Base-by-base conservation (phyloP, 2,113 vertebrate genomes). In the Galbula dea region DNA sequence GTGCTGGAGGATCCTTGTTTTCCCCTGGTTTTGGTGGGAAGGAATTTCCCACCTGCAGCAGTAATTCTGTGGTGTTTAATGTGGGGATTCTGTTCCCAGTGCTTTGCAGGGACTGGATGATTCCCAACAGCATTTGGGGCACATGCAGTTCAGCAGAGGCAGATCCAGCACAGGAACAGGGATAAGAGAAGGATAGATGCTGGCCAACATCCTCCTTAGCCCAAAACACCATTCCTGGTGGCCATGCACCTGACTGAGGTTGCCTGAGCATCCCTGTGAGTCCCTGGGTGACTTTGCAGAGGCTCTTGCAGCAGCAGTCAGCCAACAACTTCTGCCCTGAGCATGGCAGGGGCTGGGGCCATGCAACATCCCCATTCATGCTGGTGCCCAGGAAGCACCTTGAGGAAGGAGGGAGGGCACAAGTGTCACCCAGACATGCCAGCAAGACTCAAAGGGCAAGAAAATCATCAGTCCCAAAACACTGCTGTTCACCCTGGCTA, bases 271-370 rank as follows among this genome's bases (percentile, higher is more conserved):
- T 23, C 63, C 55, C 54, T 8, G 11, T 0, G 6, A 92, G 65
- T 9, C 22, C 30, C 63, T 1, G 43, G 54, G 6, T 0, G 6
- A 45, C 37, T 6, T 43, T 49, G 48, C 52, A 68, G 92, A 52
- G 34, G 19, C 24, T 34, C 65, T 37, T 72, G 48, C 57, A 65
- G 83, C 63, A 49, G 54, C 37, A 62, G 17, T 34, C 43, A 37
- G 52, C 12, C 67, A 57, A 3, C 67, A 57, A 3, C 11, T 13
- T 55, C 54, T 41, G n/a, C 62, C 52, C 52, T 51, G 1, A 3
- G 27, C 30, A 6, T 8, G 36, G 26, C 67, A 69, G 27, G 16
- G 5, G 4, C 0, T 0, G 1, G 16, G 54, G 46, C 52, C 4
- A 2, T 5, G 17, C 3, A 3, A 4, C 48, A 43, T 27, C 54